Evolutionary conservation across 1,140 invertebrate genomes (phyloP).

Genomic region (Arctopsyche grandis): DNA sequence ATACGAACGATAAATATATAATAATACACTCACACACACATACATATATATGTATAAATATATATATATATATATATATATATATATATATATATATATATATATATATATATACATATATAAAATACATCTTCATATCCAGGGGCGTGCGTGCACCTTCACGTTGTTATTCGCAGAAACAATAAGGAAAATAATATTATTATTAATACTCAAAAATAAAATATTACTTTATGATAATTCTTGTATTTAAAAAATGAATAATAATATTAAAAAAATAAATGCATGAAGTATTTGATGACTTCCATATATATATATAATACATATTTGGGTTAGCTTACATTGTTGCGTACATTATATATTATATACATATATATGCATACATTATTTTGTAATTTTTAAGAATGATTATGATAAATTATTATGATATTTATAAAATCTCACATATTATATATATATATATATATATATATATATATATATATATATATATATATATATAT

Average conservation of each 20-base stretch:
- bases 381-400: constrained; percentile 17
- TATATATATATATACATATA: neutral
- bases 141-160: constrained; percentile 23
- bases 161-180: constrained; percentile 44
- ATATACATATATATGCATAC: constrained; percentile 3
- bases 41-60: neutral
- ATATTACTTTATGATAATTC: neutral
- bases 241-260: neutral
- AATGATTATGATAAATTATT: neutral
- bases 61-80: neutral
- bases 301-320: constrained; percentile 1
- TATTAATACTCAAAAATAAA: constrained; percentile 3
- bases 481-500: neutral
- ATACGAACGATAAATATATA: constrained; percentile 1
- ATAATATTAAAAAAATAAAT: neutral
- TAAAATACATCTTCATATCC: constrained; percentile 10
- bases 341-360: neutral
- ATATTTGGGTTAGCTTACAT: constrained; percentile 8
- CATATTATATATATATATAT: neutral
- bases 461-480: neutral
- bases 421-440: constrained; percentile 5
- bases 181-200: constrained; percentile 34
- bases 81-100: neutral
- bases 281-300: constrained; percentile 15
- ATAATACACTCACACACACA: neutral